Evolutionary conservation across 2,888 invertebrate genomes (phyloP).

Genomic region (Bugula neritina): DNA sequence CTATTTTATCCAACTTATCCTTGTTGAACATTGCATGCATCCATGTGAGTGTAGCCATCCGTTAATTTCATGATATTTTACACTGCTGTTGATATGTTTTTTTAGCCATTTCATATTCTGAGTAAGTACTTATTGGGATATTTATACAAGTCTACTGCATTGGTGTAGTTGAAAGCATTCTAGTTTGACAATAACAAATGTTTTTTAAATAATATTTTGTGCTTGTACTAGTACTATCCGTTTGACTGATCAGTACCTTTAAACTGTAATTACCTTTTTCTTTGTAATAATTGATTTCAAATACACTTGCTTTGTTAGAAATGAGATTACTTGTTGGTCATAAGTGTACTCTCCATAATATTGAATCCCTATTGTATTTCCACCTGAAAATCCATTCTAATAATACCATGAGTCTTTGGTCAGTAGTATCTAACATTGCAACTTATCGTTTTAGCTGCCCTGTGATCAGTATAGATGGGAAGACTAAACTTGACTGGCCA

Average conservation of each 20-base stretch:
- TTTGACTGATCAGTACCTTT: conserved; percentile 2
- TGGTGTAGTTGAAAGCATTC: conserved; percentile 26
- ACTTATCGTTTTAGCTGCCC: background rate
- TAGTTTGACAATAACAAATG: conserved; percentile 23
- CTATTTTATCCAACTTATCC: too few relatives aligned
- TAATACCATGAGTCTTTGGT: too few relatives aligned
- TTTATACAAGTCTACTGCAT: conserved; percentile 14
- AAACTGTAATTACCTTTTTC: background rate
- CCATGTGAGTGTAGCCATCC: background rate
- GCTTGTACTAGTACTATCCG: conserved; percentile 18
- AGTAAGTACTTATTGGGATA: conserved; percentile 16
- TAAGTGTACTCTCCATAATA: background rate
- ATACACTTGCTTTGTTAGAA: background rate
- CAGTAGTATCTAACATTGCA: too few relatives aligned
- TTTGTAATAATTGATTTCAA: background rate
- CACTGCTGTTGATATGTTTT: conserved; percentile 17
- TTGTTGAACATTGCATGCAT: too few relatives aligned
- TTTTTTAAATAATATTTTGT: conserved; percentile 27
- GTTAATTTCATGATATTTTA: background rate
- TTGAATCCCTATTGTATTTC: background rate
- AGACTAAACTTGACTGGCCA: conserved; percentile 6
- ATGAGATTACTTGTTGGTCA: background rate
- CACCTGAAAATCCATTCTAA: background rate
- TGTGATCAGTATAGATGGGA: conserved; percentile 3
- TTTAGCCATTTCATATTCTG: conserved; percentile 19